Evolutionary conservation across 2,797 vertebrate species (phyloP), one percentile per base, ranked within the genome.

Genomic region (Sebastes baramenuke): DNA sequence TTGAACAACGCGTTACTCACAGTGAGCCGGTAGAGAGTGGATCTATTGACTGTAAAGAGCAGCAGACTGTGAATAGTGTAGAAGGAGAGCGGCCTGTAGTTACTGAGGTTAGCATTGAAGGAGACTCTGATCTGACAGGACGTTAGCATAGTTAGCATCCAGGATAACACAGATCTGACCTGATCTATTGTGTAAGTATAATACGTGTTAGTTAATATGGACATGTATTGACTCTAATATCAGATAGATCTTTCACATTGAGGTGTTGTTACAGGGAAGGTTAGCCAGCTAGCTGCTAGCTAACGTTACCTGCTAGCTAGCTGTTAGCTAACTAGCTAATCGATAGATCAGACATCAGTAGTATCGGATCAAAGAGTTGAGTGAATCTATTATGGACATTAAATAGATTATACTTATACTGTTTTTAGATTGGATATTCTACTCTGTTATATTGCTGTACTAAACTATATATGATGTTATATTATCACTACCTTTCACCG

Each of bases 71-170:
- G 6, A 55, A 60, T 1, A 5, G 1, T 1, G 5, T 36, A 1
- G 24, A 12, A n/a, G 9, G 1, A n/a, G 4, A 2, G 34, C 36
- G 42, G 12, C 65, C 46, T 25, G 67, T 12, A 2, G 62, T 14
- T 46, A 18, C 14, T n/a, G 18, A 20, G 18, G 72, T 80, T 87
- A 80, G 87, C 89, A 87, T 86, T 88, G 87, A 91, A 82, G 75
- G 42, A 60, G 24, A 79, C 2, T 4, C 6, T 32, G 36, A 7
- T 20, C 46, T 49, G 46, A 49, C 46, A 20, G 3, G 46, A 64
- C 29, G 38, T 52, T 59, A 59, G 7, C 11, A n/a, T 14, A 20
- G 34, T 36, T 12, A 12, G 2, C 10, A 36, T 36, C 10, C 7
- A 27, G 18, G 5, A 16, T 2, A 29, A 13, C 29, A 58, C 22